phyloP scores from a whole-genome alignment of 2,888 invertebrate species.

The Noctuana brunneofusca region DNA sequence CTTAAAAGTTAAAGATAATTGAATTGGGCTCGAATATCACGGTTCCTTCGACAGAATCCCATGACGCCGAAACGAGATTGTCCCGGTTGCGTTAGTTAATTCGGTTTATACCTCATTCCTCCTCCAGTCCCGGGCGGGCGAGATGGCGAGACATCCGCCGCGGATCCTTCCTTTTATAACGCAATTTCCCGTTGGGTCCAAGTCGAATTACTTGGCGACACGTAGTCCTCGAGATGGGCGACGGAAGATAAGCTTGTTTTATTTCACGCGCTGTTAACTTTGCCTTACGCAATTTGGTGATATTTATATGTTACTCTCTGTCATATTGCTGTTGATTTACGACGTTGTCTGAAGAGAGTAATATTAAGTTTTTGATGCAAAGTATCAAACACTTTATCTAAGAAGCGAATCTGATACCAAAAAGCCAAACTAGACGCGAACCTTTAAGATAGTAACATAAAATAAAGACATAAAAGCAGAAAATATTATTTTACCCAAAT shows the following conservation, averaged over 20 bases:
- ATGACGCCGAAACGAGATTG: slow-evolving; percentile 16
- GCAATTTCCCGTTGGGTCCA: slow-evolving; percentile 61
- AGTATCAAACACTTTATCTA: no score
- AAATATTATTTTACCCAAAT: background rate
- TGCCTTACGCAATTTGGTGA: background rate
- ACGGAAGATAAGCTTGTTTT: slow-evolving; percentile 1
- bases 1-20: no score
- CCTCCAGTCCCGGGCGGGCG: slow-evolving; percentile 7
- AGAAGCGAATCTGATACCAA: no score
- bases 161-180: slow-evolving; percentile 59
- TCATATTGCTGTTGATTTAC: background rate
- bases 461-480: background rate
- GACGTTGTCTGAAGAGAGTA: background rate
- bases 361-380: no score
- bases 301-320: background rate
- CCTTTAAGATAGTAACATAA: no score
- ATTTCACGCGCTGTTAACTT: slow-evolving; percentile 13
- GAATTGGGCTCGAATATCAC: background rate
- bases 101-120: slow-evolving; percentile 21
- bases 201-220: slow-evolving; percentile 43
- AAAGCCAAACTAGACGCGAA: no score
- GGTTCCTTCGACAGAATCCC: background rate
- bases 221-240: background rate
- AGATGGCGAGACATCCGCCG: slow-evolving; percentile 56
- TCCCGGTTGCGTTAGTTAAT: slow-evolving; percentile 15